These are phyloP conservation scores for Andrena flavipes DNA, from an alignment of 2,888 invertebrate species.

Conservation along the genomic window DNA sequence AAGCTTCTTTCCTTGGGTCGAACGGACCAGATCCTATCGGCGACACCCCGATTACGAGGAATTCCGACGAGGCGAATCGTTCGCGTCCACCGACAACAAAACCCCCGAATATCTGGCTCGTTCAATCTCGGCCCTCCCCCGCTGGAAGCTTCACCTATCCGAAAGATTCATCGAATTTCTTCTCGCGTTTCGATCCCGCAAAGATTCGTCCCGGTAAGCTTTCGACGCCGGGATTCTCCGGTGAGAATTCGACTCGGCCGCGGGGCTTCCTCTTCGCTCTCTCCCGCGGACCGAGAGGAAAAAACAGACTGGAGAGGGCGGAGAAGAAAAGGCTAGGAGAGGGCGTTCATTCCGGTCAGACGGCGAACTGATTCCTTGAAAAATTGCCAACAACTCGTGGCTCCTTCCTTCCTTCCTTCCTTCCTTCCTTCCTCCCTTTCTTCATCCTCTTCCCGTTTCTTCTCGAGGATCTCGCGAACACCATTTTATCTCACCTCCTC, in stretches of 20 bases:
- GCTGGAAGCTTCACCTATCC: slow-evolving; percentile 24
- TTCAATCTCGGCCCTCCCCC: slow-evolving; percentile 60
- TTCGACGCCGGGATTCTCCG: slow-evolving; percentile 40
- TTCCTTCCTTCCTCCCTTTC: slow-evolving; percentile 52
- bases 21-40: slow-evolving; percentile 48
- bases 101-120: slow-evolving; percentile 60
- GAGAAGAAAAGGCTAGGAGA: slow-evolving; percentile 29
- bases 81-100: slow-evolving; percentile 42
- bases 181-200: slow-evolving; percentile 59
- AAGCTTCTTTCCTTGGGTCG: slow-evolving; percentile 7
- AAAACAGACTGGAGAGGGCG: slow-evolving; percentile 32
- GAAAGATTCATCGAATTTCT: slow-evolving; percentile 70
- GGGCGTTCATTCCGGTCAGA: slow-evolving; percentile 79
- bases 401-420: slow-evolving; percentile 41
- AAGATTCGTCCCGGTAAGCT: slow-evolving; percentile 32
- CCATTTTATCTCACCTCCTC: not conserved
- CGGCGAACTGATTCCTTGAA: slow-evolving; percentile 80
- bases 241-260: slow-evolving; percentile 54
- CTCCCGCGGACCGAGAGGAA: not conserved
- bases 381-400: slow-evolving; percentile 79
- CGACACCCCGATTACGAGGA: slow-evolving; percentile 58
- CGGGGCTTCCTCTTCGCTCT: slow-evolving; percentile 35
- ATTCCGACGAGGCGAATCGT: slow-evolving; percentile 39
- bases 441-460: slow-evolving; percentile 18
- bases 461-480: slow-evolving; percentile 7